phyloP scores from a whole-genome alignment of 2,797 vertebrate genomes.

The Xiphophorus birchmanni region DNA sequence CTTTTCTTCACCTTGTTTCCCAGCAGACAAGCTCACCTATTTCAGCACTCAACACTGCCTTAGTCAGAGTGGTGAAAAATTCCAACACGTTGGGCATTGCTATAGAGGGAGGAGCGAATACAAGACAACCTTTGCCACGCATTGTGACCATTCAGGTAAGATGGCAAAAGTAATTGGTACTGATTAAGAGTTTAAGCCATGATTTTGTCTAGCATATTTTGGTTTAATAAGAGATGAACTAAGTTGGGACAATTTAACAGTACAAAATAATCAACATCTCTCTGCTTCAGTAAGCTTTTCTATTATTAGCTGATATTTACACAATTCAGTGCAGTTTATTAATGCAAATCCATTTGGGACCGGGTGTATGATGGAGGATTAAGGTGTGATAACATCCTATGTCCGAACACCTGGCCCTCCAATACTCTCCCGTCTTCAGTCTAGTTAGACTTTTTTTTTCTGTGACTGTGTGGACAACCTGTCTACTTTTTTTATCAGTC shows the following conservation, averaged over 20 bases:
- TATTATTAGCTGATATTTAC: not conserved
- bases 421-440: not conserved
- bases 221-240: not conserved
- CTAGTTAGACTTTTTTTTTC: not conserved
- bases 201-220: not conserved
- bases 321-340: not conserved
- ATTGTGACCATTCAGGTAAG: slow-evolving; percentile 95
- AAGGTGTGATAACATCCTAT: not conserved
- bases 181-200: not conserved
- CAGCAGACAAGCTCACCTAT: slow-evolving; percentile 76
- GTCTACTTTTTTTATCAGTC: not conserved
- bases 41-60: slow-evolving; percentile 74
- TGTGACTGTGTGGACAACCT: not conserved
- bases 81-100: slow-evolving; percentile 91
- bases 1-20: slow-evolving; percentile 4
- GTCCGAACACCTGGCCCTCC: not conserved
- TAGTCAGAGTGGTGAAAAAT: slow-evolving; percentile 88
- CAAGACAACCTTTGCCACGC: slow-evolving; percentile 91
- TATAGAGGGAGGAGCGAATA: slow-evolving; percentile 95
- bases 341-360: not conserved
- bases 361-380: not conserved
- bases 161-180: rapidly evolving
- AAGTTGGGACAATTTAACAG: not conserved
- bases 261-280: not conserved
- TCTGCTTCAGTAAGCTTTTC: not conserved